Evolutionary conservation across 2,797 vertebrate genomes (phyloP).

Genomic region (Enteromius treurensis): DNA sequence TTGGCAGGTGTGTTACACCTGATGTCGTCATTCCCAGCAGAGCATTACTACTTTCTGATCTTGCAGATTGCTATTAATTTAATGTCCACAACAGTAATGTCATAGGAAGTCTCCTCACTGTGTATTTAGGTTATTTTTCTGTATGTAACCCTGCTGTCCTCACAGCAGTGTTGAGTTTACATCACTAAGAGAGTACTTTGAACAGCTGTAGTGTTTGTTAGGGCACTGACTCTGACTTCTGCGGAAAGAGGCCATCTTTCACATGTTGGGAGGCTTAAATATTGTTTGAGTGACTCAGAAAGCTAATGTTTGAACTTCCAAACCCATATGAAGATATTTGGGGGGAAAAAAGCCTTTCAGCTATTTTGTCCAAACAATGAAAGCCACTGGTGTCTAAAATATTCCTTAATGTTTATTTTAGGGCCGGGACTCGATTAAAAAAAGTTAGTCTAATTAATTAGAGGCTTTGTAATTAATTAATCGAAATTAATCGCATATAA

Average conservation of each 20-base stretch:
- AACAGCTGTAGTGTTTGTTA: conserved; percentile 26
- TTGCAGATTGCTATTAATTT: conserved; percentile 14
- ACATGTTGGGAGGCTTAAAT: not conserved
- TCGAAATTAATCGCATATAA: too few relatives aligned
- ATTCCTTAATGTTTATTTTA: not conserved
- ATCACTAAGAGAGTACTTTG: conserved; percentile 28
- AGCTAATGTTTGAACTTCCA: not conserved
- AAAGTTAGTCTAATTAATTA: too few relatives aligned
- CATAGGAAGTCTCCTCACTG: not conserved
- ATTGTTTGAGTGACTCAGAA: not conserved
- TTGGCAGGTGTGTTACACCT: conserved; percentile 21
- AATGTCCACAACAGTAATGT: not conserved
- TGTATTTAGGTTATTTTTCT: conserved; percentile 3
- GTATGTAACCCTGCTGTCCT: conserved; percentile 9
- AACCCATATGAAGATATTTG: not conserved
- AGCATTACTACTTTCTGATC: conserved; percentile 23
- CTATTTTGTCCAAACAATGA: not conserved
- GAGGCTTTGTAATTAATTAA: too few relatives aligned
- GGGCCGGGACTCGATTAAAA: too few relatives aligned
- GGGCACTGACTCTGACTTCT: conserved; percentile 24
- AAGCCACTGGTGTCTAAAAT: not conserved
- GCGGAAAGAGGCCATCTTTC: conserved; percentile 1
- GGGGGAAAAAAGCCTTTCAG: not conserved
- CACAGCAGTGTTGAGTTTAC: not conserved
- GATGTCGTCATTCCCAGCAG: conserved; percentile 43